These are phyloP conservation scores for Semaprochilodus insignis DNA, from an alignment of 2,797 vertebrate genomes.

Conservation along the genomic window DNA sequence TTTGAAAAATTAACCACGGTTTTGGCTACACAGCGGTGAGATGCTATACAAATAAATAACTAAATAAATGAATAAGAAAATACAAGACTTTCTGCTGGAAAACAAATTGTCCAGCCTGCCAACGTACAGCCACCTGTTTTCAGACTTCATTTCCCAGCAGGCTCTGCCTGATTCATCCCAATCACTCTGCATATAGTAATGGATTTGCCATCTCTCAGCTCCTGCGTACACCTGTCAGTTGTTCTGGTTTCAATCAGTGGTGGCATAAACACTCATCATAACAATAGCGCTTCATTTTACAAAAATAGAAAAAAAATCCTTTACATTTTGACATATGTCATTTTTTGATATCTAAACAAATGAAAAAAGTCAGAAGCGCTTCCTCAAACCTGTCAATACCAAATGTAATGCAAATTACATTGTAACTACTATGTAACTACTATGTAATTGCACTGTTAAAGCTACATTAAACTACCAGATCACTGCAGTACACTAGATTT, in stretches of 20 bases:
- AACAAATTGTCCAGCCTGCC: neutral
- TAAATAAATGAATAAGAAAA: neutral
- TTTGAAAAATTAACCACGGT: slow-evolving; percentile 44
- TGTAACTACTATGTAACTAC: neutral
- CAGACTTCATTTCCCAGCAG: slow-evolving; percentile 34
- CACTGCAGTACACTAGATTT: neutral
- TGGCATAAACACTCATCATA: neutral
- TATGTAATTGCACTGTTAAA: neutral
- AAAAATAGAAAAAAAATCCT: too few relatives aligned
- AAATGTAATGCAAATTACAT: too few relatives aligned
- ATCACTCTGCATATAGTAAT: neutral
- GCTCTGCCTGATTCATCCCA: slow-evolving; percentile 14
- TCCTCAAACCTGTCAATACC: too few relatives aligned
- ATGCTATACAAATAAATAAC: neutral
- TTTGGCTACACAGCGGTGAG: slow-evolving; percentile 1
- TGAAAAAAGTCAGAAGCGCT: too few relatives aligned
- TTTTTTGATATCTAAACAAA: too few relatives aligned
- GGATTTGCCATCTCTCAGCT: slow-evolving; percentile 8
- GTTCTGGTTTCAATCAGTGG: neutral
- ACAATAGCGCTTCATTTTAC: too few relatives aligned
- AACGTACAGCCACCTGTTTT: neutral
- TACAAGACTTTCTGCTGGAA: neutral
- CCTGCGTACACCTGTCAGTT: neutral
- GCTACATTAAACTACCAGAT: neutral
- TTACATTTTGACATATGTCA: too few relatives aligned